Evolutionary conservation across 2,113 vertebrate species (phyloP), one percentile per base, ranked within the genome.

Genomic region (Prochilodus magdalenae): DNA sequence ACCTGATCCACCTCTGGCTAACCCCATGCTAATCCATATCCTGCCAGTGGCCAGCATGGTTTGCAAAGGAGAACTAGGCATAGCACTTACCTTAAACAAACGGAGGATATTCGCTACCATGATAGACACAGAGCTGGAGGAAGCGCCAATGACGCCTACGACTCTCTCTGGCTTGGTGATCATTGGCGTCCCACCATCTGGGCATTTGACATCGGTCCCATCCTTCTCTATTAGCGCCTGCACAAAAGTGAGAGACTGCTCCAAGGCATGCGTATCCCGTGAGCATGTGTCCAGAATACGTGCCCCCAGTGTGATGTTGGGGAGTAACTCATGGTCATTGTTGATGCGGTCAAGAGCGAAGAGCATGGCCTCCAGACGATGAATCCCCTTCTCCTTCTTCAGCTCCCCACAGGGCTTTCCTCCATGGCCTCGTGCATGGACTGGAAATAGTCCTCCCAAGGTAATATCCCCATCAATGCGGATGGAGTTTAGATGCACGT

Each of bases 21-120:
- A 8, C 5, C 40, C 11, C 40, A 5, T 44, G 40, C 4, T 44
- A 44, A 44, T 8, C 18, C n/a, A 24, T 24, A 26, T 60, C 22
- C n/a, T 4, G 20, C 16, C 6, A 36, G 3, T 36, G 22, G 36
- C 15, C 8, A 40, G 18, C 8, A 40, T 15, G 10, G 18, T 16
- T 33, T 16, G 15, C 1, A 67, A 11, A 7, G 15, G 36, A 27
- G 53, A 40, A n/a, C 30, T 36, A 0, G 44, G 33, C 12, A 65
- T 49, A 67, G n/a, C 89, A 77, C 91, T 88, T 89, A 99, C 98
- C 97, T 99, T 99, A 86, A 99, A 99, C 84, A 99, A 95, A 53
- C 98, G 95, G 12, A 99, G 94, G 81, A 99, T 99, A 90, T 99
- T 99, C 86, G 98, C 98, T 91, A 99, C 98, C 98, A 99, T 99